Percentiles rank a stretch among this genome's conserved stretches.
These are phyloP conservation scores for Smutsia gigantea DNA, from an alignment of 2,797 vertebrate genomes.

Conservation along the genomic window DNA sequence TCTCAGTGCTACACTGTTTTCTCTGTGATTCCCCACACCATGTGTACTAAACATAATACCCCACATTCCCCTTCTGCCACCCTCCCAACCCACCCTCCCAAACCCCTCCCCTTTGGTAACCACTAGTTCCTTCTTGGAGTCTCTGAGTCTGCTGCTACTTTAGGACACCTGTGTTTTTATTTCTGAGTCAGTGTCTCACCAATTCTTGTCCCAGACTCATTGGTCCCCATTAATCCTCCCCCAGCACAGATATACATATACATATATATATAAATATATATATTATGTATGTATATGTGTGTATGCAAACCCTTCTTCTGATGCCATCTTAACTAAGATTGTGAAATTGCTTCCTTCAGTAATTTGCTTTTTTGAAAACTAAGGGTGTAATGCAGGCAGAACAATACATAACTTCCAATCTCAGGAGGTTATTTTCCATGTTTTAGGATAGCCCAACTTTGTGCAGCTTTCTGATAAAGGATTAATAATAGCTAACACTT, in stretches of 20 bases:
- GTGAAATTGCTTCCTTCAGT: not conserved
- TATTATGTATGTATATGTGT: too few relatives aligned
- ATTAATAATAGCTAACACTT: not conserved
- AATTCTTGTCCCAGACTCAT: not conserved
- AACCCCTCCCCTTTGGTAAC: too few relatives aligned
- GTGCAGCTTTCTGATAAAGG: not conserved
- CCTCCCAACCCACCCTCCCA: too few relatives aligned
- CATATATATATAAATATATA: too few relatives aligned
- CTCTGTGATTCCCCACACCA: too few relatives aligned
- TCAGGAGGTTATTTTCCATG: not conserved
- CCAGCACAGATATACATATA: not conserved
- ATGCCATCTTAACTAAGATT: not conserved
- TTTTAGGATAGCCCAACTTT: not conserved
- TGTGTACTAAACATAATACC: too few relatives aligned
- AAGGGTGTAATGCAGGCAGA: not conserved
- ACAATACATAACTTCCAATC: not conserved
- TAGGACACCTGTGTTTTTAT: not conserved
- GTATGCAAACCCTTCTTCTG: not conserved
- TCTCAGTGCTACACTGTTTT: too few relatives aligned
- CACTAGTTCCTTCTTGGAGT: too few relatives aligned
- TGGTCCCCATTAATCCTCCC: not conserved
- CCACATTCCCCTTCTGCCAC: too few relatives aligned
- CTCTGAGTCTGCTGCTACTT: too few relatives aligned
- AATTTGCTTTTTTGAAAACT: not conserved
- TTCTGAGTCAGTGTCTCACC: not conserved